phyloP scores from a whole-genome alignment of 1,140 invertebrate genomes.

The Trachymyrmex cornetzi region DNA sequence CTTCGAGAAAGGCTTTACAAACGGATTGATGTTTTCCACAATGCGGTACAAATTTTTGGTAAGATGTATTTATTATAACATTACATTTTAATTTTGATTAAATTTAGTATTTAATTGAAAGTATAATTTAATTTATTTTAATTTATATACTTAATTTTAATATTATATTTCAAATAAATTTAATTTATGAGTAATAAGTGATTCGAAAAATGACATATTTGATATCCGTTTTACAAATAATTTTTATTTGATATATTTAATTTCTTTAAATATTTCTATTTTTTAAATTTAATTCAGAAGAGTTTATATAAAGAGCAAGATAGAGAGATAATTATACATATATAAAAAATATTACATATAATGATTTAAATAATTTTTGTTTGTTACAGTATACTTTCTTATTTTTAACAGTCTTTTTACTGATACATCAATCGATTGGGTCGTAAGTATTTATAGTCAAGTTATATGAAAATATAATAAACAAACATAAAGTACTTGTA shows the following conservation, averaged over 20 bases:
- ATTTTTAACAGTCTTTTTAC: conserved; percentile 43
- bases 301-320: neutral
- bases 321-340: neutral
- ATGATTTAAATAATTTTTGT: conserved; percentile 1
- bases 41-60: conserved; percentile 73
- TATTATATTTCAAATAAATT: neutral
- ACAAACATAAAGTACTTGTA: neutral
- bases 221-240: neutral
- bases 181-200: neutral
- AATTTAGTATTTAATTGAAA: neutral
- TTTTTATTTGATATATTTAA: neutral
- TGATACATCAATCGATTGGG: conserved; percentile 25
- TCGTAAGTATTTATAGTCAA: conserved; percentile 61
- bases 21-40: neutral
- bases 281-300: neutral
- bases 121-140: neutral
- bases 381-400: conserved; percentile 66
- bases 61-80: conserved; percentile 13
- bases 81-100: neutral
- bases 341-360: conserved; percentile 6
- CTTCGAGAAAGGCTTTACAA: conserved; percentile 30
- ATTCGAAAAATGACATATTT: neutral
- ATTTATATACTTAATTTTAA: neutral
- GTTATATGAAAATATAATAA: neutral
- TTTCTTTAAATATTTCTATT: neutral